These are phyloP conservation scores for Drosophila borealis DNA, from an alignment of 2,888 invertebrate species.

Conservation along the genomic window DNA sequence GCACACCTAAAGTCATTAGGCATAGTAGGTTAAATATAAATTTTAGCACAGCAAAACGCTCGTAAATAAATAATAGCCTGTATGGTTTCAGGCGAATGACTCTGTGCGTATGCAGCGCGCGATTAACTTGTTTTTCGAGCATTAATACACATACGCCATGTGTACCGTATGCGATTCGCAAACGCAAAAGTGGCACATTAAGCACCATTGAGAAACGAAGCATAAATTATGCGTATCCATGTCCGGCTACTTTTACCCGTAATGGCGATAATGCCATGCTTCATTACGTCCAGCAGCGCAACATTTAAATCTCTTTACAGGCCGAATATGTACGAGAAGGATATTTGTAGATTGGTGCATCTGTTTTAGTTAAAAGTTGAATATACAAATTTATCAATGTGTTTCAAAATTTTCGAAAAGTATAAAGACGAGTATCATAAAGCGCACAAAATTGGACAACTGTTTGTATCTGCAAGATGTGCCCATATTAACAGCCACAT, in stretches of 20 bases:
- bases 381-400: too few species aligned
- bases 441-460: conserved; percentile 24
- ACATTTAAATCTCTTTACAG: conserved; percentile 5
- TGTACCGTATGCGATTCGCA: conserved; percentile 8
- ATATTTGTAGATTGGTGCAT: background rate
- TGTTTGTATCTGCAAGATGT: conserved; percentile 5
- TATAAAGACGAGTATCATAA: too few species aligned
- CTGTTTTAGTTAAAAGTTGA: too few species aligned
- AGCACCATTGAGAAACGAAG: conserved; percentile 8
- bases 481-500: conserved; percentile 34
- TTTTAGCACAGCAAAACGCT: background rate
- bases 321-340: background rate
- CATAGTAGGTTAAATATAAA: background rate
- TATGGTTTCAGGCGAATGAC: conserved; percentile 2
- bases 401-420: too few species aligned
- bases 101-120: conserved; percentile 3
- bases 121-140: conserved; percentile 14
- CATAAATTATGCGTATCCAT: conserved; percentile 29
- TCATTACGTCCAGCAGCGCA: conserved; percentile 12
- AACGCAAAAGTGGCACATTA: conserved; percentile 1
- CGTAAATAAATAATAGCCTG: conserved; percentile 23
- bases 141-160: conserved; percentile 19
- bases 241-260: conserved; percentile 11
- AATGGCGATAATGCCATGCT: conserved; percentile 21
- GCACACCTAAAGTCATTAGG: too few species aligned